Evolutionary conservation across 1,140 invertebrate species (phyloP).

Genomic region (Hermatobates lingyangjiaoensis): DNA sequence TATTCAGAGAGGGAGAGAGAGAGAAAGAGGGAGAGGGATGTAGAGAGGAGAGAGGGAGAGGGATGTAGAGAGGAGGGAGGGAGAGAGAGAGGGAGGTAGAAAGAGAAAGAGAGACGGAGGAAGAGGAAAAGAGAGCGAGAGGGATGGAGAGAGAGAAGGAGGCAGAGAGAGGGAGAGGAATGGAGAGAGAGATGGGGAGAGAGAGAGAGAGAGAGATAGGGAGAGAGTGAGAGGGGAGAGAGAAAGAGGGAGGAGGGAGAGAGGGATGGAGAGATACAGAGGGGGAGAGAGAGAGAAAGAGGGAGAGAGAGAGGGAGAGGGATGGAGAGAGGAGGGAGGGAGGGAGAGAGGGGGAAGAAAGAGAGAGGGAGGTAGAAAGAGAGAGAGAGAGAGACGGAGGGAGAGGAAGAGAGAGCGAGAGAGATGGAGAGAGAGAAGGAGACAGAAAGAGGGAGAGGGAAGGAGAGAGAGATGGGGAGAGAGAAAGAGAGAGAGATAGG

Average conservation of each 20-base stretch:
- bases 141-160: no score
- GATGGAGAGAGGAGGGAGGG: no score
- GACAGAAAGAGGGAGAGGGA: not conserved
- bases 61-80: conserved; percentile 3
- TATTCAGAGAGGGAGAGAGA: not conserved
- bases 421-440: no score
- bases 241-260: no score
- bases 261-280: no score
- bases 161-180: no score
- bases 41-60: conserved; percentile 1
- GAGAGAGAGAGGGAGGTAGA: conserved; percentile 5
- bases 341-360: not conserved
- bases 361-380: not conserved
- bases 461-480: conserved; percentile 6
- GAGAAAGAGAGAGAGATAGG: no score
- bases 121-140: conserved; percentile 6
- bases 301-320: conserved; percentile 2
- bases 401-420: no score
- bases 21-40: conserved; percentile 4
- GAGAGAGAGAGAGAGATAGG: no score
- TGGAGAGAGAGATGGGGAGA: no score
- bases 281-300: conserved; percentile 7
- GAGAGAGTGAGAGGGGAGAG: no score
- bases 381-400: no score
- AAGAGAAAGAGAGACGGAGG: conserved; percentile 5